Evolutionary conservation across 1,140 invertebrate species (phyloP).

Genomic region (Sitophilus oryzae): DNA sequence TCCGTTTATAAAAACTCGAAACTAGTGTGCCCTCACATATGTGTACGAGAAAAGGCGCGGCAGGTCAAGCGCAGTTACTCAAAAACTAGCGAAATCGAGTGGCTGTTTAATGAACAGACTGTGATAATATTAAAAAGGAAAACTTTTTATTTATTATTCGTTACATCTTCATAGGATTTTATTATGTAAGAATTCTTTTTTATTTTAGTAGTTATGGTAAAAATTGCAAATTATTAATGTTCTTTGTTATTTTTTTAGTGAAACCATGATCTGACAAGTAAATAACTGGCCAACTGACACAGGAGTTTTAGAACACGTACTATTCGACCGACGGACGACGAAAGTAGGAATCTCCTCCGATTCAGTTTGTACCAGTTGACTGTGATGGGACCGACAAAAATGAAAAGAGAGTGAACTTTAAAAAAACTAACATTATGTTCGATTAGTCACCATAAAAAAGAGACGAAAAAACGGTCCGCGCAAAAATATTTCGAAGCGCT

Average conservation of each 20-base stretch:
- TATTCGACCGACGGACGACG: constrained; percentile 6
- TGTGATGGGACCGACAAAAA: constrained; percentile 24
- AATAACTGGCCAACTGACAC: constrained; percentile 15
- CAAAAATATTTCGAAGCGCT: constrained; percentile 5
- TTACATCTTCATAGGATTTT: too few species aligned
- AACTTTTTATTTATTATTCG: not conserved
- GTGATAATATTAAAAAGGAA: too few species aligned
- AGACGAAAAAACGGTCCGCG: constrained; percentile 8
- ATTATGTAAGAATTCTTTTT: not conserved
- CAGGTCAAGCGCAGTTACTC: not conserved
- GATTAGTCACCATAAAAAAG: not conserved
- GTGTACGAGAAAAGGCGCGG: constrained; percentile 7
- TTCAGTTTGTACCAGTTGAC: constrained; percentile 19
- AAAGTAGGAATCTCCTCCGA: constrained; percentile 5
- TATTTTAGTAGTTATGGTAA: not conserved
- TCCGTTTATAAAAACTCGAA: too few species aligned
- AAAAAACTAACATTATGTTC: constrained; percentile 2
- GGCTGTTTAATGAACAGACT: too few species aligned
- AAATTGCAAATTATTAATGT: not conserved
- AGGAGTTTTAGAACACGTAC: constrained; percentile 12
- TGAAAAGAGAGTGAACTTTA: constrained; percentile 20
- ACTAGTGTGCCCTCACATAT: too few species aligned
- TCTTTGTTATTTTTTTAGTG: constrained; percentile 12
- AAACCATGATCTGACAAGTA: constrained; percentile 21
- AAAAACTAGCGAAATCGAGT: too few species aligned